These are phyloP conservation scores for Hoplias malabaricus DNA, from an alignment of 2,113 vertebrate genomes.

Conservation along the genomic window DNA sequence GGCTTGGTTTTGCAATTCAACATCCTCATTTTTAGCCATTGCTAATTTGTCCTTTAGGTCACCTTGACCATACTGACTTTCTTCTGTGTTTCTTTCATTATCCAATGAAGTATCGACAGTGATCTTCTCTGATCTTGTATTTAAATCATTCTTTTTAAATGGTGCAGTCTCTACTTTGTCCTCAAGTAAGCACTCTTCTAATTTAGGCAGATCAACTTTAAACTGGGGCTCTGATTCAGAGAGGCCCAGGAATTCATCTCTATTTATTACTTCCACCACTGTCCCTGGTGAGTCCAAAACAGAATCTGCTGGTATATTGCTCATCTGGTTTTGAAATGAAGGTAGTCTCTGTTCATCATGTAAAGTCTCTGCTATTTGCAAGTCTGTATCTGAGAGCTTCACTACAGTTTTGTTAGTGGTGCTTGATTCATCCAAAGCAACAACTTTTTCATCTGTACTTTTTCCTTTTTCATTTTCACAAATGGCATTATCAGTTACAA, in stretches of 20 bases:
- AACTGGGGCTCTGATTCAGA: neutral
- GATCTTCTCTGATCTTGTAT: neutral
- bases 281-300: neutral
- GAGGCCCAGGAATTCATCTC: neutral
- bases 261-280: neutral
- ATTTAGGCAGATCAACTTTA: neutral
- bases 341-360: neutral
- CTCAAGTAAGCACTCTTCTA: neutral
- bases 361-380: neutral
- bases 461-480: neutral
- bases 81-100: constrained; percentile 1
- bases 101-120: neutral
- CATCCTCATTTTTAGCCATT: too few relatives aligned
- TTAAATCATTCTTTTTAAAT: constrained; percentile 11
- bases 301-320: neutral
- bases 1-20: neutral
- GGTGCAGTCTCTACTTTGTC: neutral
- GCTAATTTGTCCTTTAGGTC: neutral
- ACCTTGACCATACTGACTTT: neutral
- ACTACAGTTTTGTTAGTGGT: neutral
- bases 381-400: neutral
- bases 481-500: neutral
- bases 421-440: neutral
- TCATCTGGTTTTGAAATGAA: neutral
- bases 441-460: neutral